Conservation (phyloP, 2,113 vertebrate species). For the Zapornia atra region DNA sequence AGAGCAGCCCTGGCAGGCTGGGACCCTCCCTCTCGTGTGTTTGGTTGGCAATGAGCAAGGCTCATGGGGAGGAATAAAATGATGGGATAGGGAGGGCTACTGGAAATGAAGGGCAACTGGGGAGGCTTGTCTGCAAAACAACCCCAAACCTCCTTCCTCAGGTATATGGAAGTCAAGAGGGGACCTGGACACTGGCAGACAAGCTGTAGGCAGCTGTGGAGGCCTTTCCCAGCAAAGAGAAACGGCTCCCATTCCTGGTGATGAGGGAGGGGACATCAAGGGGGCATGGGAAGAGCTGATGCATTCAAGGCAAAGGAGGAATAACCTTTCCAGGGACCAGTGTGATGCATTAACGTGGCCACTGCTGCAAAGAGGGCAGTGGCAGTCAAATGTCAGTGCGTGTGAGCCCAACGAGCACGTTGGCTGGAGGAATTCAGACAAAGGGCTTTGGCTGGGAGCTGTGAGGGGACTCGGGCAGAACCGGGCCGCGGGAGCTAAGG, state of each 20-base stretch:
- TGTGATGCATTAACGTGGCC: background rate
- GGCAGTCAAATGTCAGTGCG: accelerated
- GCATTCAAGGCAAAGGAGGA: background rate
- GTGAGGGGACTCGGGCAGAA: accelerated
- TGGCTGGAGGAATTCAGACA: background rate
- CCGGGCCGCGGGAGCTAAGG: background rate
- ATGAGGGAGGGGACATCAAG: background rate
- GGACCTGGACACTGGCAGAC: background rate
- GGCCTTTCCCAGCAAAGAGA: background rate
- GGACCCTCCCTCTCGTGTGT: background rate
- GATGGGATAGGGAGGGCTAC: background rate
- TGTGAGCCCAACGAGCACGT: background rate
- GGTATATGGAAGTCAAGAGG: background rate
- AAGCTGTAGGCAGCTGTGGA: background rate
- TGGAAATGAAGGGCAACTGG: background rate
- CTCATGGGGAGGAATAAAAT: background rate
- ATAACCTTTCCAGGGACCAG: background rate
- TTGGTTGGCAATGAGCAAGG: background rate
- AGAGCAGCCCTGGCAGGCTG: background rate
- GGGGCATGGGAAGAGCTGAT: background rate
- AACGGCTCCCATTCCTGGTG: background rate
- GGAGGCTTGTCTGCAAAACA: background rate
- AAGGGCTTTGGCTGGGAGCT: background rate
- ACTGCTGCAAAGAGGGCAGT: background rate
- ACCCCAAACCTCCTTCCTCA: background rate